Evolutionary conservation across 2,888 invertebrate genomes (phyloP), one percentile per base, ranked within the genome.

Genomic region (Cephus rjabovi): DNA sequence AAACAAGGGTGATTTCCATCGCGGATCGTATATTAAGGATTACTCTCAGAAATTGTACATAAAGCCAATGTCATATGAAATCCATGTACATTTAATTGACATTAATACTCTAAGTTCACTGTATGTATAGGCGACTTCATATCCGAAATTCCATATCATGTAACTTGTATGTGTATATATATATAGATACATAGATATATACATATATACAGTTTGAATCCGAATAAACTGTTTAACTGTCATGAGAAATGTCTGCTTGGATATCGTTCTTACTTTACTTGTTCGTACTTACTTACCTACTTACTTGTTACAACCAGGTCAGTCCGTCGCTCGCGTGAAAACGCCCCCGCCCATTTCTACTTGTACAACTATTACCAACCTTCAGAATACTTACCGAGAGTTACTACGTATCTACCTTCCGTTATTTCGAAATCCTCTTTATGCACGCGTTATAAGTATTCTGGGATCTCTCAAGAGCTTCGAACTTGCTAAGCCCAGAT

Each of bases 201-300:
- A 40, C 34, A 74, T 74, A 37, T 34, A 83, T 84, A 87, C 87
- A 86, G 84, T 89, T 89, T 89, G 85, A 86, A 89, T 89, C 87
- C 83, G 82, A 90, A 90, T 90, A 90, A 90, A 90, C 86, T 87
- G 88, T 89, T 89, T 89, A 89, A 87, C 88, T 90, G 89, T 90
- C 89, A 84, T 23, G 56, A 56, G 56, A 56, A 56, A 56, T 23
- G 56, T 56, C 56, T 56, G 23, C 56, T 23, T 56, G 56, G 23
- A 23, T 56, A 23, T 23, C 23, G 23, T 56, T 56, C 56, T 56
- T 56, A 56, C 40, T 40, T 40, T 35, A 40, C 40, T 40, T 40
- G 23, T 40, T 40, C 40, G 15, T 40, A 40, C 23, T 56, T 56
- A 9, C 56, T 56, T 56, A 56, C 56, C 23, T 56, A 56, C 56